Base-by-base conservation (phyloP, 1,140 invertebrate genomes). In the Zophobas morio region DNA sequence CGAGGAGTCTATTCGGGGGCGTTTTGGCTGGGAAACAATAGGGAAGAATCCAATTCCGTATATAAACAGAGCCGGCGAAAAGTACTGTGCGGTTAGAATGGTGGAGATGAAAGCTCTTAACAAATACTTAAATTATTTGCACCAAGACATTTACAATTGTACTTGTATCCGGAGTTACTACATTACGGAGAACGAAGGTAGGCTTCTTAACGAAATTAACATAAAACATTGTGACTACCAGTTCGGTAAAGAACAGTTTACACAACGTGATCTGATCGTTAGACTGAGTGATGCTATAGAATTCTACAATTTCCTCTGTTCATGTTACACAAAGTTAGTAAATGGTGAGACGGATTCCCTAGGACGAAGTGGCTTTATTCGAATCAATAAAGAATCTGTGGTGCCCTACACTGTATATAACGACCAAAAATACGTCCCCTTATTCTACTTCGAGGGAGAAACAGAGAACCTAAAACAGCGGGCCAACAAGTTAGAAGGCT, bases 401-500 rank as follows among this genome's bases (percentile, higher is more conserved):
- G 96, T 98, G 56, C 96, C 96, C 1, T 98, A 97, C 84, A 96
- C 96, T 0, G 91, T 95, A 1, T 92, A 94, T 81, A 93, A 95
- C 80, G 89, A 88, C 71, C 91, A 94, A 81, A 96, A 96, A 86
- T 96, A 94, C 87, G 96, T 99, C 70, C 96, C 96, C 6, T 85
- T 98, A n/a, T 97, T 97, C 87, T 96, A 96, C 86, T 96, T 97
- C 85, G 95, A 96, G 88, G 95, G 95, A 76, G 96, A 97, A 88
- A 96, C 95, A 0, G 95, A 96, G 84, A 96, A 95, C 86, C 88
- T 96, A 0, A 96, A 96, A 84, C 89, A 93, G 49, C 96, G 96
- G 84, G 94, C 95, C 46, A 92, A 95, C 83, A 92, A 93, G 83
- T 87, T 96, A 46, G 94, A 95, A 82, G 94, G 95, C 56, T 98